Conservation (phyloP, 53 echinoderm and acorn worm genomes). For the Patiria pectinifera region DNA sequence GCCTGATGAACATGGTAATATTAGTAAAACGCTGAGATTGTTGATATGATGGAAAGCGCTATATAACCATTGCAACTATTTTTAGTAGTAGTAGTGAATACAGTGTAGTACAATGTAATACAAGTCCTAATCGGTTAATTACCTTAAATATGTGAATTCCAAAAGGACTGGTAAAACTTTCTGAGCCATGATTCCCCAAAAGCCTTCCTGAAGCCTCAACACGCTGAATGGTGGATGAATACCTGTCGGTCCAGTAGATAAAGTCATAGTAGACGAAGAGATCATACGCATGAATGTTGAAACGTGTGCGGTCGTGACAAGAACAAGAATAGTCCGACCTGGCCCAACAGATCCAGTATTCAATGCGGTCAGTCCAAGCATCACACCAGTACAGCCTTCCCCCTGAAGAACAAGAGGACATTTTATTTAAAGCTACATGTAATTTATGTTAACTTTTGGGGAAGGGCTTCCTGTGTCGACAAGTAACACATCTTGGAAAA, state of each 20-base stretch:
- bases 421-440: too few relatives aligned
- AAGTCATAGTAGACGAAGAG: background rate
- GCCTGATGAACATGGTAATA: too few relatives aligned
- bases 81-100: too few relatives aligned
- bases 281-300: slow-evolving; percentile 31
- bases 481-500: too few relatives aligned
- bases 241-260: slow-evolving; percentile 48
- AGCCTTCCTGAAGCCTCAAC: too few relatives aligned
- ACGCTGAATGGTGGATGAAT: background rate
- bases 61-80: too few relatives aligned
- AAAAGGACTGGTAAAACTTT: background rate
- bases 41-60: too few relatives aligned
- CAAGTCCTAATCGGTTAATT: background rate
- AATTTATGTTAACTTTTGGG: too few relatives aligned
- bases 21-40: too few relatives aligned
- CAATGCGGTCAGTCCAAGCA: slow-evolving; percentile 60
- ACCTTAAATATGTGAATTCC: slow-evolving; percentile 44
- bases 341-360: slow-evolving; percentile 51
- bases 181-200: background rate
- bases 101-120: too few relatives aligned
- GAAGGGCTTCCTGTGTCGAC: too few relatives aligned
- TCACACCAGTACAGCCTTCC: slow-evolving; percentile 69
- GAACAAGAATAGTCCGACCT: slow-evolving; percentile 40
- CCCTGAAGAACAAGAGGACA: background rate
- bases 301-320: slow-evolving; percentile 1